Conservation (phyloP, 2,888 invertebrate genomes). For the Empis stercorea region DNA sequence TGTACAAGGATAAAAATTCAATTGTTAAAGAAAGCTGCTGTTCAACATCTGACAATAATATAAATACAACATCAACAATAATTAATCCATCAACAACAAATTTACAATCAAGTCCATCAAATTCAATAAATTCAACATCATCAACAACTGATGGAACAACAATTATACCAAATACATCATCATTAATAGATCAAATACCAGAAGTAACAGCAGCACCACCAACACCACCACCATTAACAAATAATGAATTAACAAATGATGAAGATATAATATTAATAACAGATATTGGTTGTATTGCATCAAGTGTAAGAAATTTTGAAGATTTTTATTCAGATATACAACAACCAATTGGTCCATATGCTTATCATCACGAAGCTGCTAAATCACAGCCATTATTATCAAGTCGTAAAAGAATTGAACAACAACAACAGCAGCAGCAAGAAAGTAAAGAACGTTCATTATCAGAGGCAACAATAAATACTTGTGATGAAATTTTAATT, state of each 20-base stretch:
- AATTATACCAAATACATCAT: not conserved
- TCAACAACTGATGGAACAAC: not conserved
- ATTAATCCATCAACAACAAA: not conserved
- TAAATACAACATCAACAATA: not conserved
- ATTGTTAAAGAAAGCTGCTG: not conserved
- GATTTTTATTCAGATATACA: conserved; percentile 29
- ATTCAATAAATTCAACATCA: not conserved
- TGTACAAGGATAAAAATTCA: not conserved
- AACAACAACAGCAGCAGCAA: conserved; percentile 20
- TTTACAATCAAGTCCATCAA: not conserved
- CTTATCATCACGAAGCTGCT: not conserved
- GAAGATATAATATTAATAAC: conserved; percentile 31
- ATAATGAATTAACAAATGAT: not conserved
- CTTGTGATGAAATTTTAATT: too few species aligned
- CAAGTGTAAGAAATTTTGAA: conserved; percentile 30
- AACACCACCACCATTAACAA: not conserved
- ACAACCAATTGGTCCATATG: not conserved
- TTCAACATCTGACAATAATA: not conserved
- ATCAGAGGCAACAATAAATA: not conserved
- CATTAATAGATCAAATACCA: not conserved
- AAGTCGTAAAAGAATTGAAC: conserved; percentile 17
- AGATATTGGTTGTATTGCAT: conserved; percentile 34
- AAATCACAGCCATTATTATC: conserved; percentile 14
- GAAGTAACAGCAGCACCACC: not conserved
- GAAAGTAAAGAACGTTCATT: not conserved